phyloP scores from a whole-genome alignment of 2,888 invertebrate species.

The Tridacna gigas region DNA sequence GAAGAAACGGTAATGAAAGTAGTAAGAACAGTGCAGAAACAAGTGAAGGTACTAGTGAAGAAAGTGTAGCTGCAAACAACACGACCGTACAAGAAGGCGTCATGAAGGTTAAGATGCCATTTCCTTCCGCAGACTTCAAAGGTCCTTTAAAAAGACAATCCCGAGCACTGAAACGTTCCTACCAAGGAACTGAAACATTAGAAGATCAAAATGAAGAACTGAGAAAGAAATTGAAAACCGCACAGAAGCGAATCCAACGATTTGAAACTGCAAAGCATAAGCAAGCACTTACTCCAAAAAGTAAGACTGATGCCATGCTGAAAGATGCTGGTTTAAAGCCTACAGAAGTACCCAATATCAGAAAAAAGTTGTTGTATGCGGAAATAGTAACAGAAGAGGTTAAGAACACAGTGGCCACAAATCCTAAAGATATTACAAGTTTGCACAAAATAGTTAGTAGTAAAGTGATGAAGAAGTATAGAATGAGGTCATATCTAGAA shows the following conservation, averaged over 20 bases:
- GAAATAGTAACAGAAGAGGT: too few species aligned
- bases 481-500: conserved; percentile 7
- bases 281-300: conserved; percentile 23
- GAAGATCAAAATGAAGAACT: conserved; percentile 40
- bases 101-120: background rate
- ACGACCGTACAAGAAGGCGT: too few species aligned
- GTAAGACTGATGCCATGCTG: conserved; percentile 31
- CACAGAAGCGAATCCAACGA: conserved; percentile 16
- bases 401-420: too few species aligned
- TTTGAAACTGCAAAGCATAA: conserved; percentile 5
- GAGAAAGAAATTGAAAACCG: conserved; percentile 22
- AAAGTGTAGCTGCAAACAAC: conserved; percentile 7
- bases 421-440: background rate
- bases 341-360: conserved; percentile 28
- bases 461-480: conserved; percentile 41
- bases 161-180: conserved; percentile 24
- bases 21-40: background rate
- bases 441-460: conserved; percentile 3
- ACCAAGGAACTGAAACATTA: conserved; percentile 29
- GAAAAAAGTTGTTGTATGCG: too few species aligned
- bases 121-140: background rate
- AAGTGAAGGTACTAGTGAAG: conserved; percentile 14
- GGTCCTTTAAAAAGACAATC: conserved; percentile 19
- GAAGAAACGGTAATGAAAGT: background rate
- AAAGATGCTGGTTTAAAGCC: conserved; percentile 28